Conservation (phyloP, 2,797 vertebrate species). For the Melopsittacus undulatus region DNA sequence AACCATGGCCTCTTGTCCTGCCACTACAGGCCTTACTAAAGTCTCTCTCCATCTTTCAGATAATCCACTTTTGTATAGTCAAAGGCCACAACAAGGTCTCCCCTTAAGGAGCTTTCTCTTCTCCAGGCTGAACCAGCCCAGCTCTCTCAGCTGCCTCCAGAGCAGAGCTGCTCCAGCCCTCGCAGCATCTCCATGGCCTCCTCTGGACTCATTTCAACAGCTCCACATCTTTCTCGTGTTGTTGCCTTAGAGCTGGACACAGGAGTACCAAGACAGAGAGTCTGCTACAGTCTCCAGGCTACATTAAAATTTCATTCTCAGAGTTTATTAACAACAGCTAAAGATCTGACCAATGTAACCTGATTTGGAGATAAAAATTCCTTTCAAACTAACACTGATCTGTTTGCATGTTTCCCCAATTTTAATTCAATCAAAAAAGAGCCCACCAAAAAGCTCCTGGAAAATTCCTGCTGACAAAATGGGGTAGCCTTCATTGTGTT, state of each 20-base stretch:
- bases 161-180: not conserved
- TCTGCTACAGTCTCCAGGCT: not conserved
- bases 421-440: not conserved
- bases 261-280: not conserved
- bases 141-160: not conserved
- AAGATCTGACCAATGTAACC: not conserved
- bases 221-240: not conserved
- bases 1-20: not conserved
- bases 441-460: not conserved
- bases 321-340: not conserved
- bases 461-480: not conserved
- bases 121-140: not conserved
- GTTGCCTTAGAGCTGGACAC: not conserved
- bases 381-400: not conserved
- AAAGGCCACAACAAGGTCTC: not conserved
- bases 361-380: not conserved
- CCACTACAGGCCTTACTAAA: not conserved
- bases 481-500: not conserved
- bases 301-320: not conserved
- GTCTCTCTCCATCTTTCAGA: not conserved
- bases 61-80: not conserved
- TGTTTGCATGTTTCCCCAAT: not conserved
- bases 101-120: not conserved
- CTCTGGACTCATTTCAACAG: not conserved
- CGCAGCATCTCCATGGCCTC: not conserved